These are phyloP conservation scores for Drosophila fuyamai DNA, from an alignment of 1,140 invertebrate genomes.

Conservation along the genomic window DNA sequence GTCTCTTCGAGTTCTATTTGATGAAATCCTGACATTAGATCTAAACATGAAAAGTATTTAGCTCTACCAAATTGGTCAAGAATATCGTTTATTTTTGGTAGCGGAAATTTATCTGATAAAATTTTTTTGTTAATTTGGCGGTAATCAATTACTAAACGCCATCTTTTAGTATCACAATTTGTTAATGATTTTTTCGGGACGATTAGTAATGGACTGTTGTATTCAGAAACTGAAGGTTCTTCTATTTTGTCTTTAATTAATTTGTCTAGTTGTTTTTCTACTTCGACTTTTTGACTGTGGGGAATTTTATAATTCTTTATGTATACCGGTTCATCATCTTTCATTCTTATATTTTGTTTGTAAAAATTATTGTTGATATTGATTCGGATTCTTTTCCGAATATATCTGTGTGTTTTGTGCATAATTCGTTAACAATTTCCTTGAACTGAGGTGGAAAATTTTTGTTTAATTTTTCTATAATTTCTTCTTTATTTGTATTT, in stretches of 20 bases:
- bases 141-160: too few species aligned
- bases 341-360: background rate
- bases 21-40: too few species aligned
- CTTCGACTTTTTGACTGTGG: background rate
- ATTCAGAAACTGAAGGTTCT: background rate
- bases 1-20: too few species aligned
- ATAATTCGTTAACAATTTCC: slow-evolving; percentile 6
- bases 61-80: too few species aligned
- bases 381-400: background rate
- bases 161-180: too few species aligned
- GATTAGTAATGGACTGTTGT: background rate
- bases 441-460: slow-evolving; percentile 9
- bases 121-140: too few species aligned
- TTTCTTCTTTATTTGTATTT: background rate
- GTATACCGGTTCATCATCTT: background rate
- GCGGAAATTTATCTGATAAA: too few species aligned
- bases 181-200: too few species aligned
- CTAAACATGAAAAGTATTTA: too few species aligned
- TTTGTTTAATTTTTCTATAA: background rate
- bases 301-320: slow-evolving; percentile 1
- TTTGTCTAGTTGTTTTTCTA: background rate
- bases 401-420: slow-evolving; percentile 4
- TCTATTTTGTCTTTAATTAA: background rate
- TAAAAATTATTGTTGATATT: background rate
- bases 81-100: too few species aligned